A percentile compares a stretch with the other conserved stretches of the same genome.
Conservation (phyloP, 2,888 invertebrate genomes). For the Orthosia gothica region DNA sequence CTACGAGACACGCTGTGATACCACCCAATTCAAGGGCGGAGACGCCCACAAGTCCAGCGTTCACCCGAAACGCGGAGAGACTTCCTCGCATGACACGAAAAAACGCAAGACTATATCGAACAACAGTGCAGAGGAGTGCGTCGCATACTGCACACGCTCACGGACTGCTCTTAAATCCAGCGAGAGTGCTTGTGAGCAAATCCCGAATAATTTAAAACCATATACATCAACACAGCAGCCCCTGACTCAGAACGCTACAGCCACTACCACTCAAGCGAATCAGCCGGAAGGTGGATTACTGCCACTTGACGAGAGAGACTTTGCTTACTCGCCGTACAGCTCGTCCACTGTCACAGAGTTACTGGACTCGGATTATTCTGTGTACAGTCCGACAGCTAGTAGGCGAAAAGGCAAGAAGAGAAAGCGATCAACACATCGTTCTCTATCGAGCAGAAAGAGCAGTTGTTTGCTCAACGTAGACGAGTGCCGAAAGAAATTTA, state of each 20-base stretch:
- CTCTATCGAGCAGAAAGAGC: constrained; percentile 85
- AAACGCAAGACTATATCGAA: constrained; percentile 82
- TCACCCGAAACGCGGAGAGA: constrained; percentile 82
- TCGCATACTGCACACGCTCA: constrained; percentile 89
- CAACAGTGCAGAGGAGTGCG: constrained; percentile 84
- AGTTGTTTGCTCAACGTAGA: constrained; percentile 82
- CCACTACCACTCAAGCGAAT: constrained; percentile 76
- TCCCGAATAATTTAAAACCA: constrained; percentile 75
- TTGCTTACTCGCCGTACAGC: constrained; percentile 89
- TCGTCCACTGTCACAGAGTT: constrained; percentile 89
- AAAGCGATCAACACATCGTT: constrained; percentile 86
- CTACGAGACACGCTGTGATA: constrained; percentile 89
- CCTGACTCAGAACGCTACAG: constrained; percentile 76
- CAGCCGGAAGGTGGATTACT: constrained; percentile 86
- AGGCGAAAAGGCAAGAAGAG: constrained; percentile 88
- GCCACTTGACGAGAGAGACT: constrained; percentile 90
- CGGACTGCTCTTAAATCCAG: constrained; percentile 87
- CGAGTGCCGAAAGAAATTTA: constrained; percentile 88
- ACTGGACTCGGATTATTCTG: constrained; percentile 89
- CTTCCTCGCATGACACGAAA: constrained; percentile 88
- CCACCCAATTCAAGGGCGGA: constrained; percentile 82
- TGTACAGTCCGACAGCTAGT: constrained; percentile 87
- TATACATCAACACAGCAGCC: constrained; percentile 74
- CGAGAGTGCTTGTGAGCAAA: constrained; percentile 87
- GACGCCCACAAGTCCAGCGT: constrained; percentile 79